Percentiles rank a stretch among this genome's conserved stretches.
Conservation (phyloP, 2,888 invertebrate genomes). For the Sphaeridia pumilis region DNA sequence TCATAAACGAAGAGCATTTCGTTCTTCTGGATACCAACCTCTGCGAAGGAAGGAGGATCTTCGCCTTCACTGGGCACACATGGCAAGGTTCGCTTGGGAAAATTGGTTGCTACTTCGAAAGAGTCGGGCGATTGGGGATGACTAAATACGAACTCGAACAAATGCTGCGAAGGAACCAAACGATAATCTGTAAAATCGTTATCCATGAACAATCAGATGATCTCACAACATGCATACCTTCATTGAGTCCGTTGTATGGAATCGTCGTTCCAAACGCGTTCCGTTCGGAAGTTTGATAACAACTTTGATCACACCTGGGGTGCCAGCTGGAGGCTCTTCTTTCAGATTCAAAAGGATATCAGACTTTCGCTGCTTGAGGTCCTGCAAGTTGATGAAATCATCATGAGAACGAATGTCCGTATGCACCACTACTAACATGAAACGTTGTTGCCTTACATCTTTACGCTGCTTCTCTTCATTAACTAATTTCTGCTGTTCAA, state of each 20-base stretch:
- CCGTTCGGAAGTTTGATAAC: constrained; percentile 88
- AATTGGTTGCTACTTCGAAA: constrained; percentile 92
- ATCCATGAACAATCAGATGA: not conserved
- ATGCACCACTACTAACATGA: not conserved
- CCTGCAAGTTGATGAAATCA: constrained; percentile 14
- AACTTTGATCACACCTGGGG: constrained; percentile 62
- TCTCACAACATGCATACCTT: constrained; percentile 52
- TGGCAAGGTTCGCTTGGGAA: constrained; percentile 72
- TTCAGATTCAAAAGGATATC: constrained; percentile 40
- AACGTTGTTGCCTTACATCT: constrained; percentile 22
- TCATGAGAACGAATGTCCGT: not conserved
- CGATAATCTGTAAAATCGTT: not conserved
- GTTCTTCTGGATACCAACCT: constrained; percentile 72
- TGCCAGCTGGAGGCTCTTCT: constrained; percentile 59
- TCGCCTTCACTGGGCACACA: constrained; percentile 46
- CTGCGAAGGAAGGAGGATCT: constrained; percentile 51
- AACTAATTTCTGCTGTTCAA: constrained; percentile 45
- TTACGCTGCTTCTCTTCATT: constrained; percentile 42
- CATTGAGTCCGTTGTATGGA: constrained; percentile 64
- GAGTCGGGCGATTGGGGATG: constrained; percentile 83
- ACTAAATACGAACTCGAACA: constrained; percentile 91
- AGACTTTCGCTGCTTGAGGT: constrained; percentile 40
- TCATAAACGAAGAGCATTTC: constrained; percentile 92
- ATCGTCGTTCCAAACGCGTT: constrained; percentile 72
- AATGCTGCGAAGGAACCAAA: constrained; percentile 52